Percentiles rank a stretch among this genome's conserved stretches.
Conservation (phyloP, 2,113 vertebrate genomes). For the Clarias magur region DNA sequence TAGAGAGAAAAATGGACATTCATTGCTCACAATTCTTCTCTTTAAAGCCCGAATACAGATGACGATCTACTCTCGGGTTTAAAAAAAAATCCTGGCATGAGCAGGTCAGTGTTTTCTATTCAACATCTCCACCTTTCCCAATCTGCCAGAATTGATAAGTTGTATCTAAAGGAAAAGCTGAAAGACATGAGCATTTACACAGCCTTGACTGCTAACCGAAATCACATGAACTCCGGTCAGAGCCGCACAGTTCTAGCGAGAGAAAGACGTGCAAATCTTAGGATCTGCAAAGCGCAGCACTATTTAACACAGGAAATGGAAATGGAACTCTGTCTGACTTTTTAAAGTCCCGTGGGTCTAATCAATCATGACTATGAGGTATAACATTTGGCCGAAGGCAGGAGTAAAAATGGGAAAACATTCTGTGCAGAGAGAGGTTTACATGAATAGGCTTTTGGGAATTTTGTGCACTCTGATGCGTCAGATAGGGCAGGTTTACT, state of each 20-base stretch:
- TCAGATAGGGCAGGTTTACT: neutral
- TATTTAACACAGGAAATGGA: conserved; percentile 35
- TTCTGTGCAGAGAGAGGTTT: neutral
- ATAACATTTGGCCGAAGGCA: conserved; percentile 15
- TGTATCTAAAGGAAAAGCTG: neutral
- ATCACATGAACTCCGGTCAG: neutral
- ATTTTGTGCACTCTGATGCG: conserved; percentile 13
- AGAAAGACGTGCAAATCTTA: neutral
- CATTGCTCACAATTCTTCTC: neutral
- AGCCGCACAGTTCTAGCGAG: neutral
- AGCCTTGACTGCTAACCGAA: neutral
- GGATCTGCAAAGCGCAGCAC: conserved; percentile 40
- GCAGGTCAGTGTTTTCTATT: neutral
- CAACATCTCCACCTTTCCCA: neutral
- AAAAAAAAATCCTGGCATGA: neutral
- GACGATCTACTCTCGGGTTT: neutral
- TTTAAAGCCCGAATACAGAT: neutral
- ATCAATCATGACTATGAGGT: conserved; percentile 60
- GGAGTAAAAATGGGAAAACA: neutral
- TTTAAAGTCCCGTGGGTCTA: conserved; percentile 53
- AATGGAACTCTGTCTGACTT: conserved; percentile 48
- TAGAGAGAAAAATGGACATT: too few relatives aligned
- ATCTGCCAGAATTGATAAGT: conserved; percentile 23
- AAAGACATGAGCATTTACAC: neutral
- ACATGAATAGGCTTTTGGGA: neutral